Conservation (phyloP, 2,797 vertebrate genomes). For the Iguana delicatissima region DNA sequence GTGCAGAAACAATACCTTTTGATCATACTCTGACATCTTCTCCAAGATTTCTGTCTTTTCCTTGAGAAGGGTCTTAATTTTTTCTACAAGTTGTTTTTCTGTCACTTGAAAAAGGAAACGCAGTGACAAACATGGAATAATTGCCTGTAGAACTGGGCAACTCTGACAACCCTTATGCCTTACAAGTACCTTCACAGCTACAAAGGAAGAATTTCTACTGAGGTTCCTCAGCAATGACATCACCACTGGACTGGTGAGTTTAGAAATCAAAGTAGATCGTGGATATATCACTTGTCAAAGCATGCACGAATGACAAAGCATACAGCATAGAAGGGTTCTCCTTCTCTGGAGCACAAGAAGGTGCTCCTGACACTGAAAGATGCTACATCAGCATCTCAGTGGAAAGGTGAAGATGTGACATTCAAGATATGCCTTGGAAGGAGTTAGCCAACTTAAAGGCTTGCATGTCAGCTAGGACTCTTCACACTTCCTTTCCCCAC, state of each 20-base stretch:
- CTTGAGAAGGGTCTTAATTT: slow-evolving; percentile 86
- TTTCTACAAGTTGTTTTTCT: slow-evolving; percentile 88
- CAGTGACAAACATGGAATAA: neutral
- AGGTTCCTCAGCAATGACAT: neutral
- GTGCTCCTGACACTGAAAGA: neutral
- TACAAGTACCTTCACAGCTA: neutral
- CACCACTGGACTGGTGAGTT: neutral
- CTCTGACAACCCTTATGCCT: neutral
- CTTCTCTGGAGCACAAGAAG: neutral
- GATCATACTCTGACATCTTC: slow-evolving; percentile 88
- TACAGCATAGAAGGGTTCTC: neutral
- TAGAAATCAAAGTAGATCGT: neutral
- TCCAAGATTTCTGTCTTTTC: slow-evolving; percentile 87
- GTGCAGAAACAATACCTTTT: slow-evolving; percentile 81
- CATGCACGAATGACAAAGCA: neutral
- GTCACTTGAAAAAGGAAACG: slow-evolving; percentile 83
- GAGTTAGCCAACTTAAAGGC: neutral
- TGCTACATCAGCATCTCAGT: neutral
- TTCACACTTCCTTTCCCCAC: neutral
- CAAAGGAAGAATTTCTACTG: neutral
- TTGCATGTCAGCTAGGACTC: neutral
- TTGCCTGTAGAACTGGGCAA: neutral
- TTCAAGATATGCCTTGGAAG: neutral
- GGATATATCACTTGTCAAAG: neutral
- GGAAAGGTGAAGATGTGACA: neutral